Evolutionary conservation across 2,888 invertebrate species (phyloP).

Genomic region (Graphium colonna): DNA sequence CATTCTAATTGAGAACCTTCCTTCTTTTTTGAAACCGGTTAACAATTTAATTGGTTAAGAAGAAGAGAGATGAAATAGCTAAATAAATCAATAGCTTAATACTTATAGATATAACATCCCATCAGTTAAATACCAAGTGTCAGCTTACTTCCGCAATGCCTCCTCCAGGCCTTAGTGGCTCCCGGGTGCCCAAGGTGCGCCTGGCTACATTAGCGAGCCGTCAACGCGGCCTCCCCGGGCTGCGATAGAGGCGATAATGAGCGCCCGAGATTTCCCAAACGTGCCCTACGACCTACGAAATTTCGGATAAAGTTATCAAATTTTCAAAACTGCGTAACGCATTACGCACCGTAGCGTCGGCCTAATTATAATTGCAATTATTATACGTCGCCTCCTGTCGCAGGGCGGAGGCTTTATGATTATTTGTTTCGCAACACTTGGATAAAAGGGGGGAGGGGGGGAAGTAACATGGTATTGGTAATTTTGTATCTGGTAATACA

Average conservation of each 20-base stretch:
- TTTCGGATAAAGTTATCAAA: conserved; percentile 78
- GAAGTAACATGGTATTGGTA: neutral
- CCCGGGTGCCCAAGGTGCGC: conserved; percentile 47
- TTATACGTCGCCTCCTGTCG: conserved; percentile 24
- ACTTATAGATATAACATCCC: no score
- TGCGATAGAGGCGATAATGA: conserved; percentile 69
- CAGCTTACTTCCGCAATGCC: neutral
- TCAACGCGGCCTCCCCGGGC: conserved; percentile 55
- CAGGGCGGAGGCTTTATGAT: neutral
- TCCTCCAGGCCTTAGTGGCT: conserved; percentile 30
- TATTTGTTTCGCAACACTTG: neutral
- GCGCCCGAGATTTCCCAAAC: conserved; percentile 71
- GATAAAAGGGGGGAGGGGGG: neutral
- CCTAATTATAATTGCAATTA: conserved; percentile 74
- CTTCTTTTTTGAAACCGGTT: no score
- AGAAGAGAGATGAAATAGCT: no score
- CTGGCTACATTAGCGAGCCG: conserved; percentile 64
- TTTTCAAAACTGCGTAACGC: conserved; percentile 76
- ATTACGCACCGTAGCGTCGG: conserved; percentile 51
- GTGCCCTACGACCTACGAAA: conserved; percentile 69
- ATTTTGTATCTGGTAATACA: no score
- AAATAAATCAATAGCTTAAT: no score
- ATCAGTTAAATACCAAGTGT: no score
- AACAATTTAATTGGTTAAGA: no score
- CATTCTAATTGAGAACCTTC: no score